phyloP scores from a whole-genome alignment of 2,888 invertebrate species.

The Lasiommata megera region DNA sequence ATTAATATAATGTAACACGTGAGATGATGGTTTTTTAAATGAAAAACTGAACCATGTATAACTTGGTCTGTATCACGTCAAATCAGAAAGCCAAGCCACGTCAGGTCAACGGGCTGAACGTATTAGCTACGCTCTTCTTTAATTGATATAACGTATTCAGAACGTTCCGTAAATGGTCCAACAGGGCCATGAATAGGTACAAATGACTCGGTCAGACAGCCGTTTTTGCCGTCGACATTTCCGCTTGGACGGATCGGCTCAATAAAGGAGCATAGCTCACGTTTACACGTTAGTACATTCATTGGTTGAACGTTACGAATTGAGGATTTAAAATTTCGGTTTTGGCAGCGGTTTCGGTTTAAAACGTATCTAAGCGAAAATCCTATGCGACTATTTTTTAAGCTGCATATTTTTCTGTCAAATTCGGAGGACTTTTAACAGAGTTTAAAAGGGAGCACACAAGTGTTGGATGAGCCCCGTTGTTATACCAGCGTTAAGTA shows the following conservation, averaged over 20 bases:
- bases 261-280: conserved; percentile 7
- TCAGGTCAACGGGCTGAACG: conserved; percentile 7
- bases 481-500: no score
- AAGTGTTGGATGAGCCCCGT: no score
- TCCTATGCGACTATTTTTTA: not conserved
- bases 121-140: conserved; percentile 9
- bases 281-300: conserved; percentile 5
- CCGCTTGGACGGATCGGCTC: conserved; percentile 3
- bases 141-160: conserved; percentile 14
- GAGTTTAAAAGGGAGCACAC: no score
- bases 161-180: conserved; percentile 2
- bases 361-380: not conserved
- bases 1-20: no score
- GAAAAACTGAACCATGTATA: not conserved
- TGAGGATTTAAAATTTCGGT: not conserved
- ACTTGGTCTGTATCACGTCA: not conserved
- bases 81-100: not conserved
- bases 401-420: not conserved
- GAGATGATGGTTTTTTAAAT: no score
- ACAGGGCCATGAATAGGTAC: conserved; percentile 10
- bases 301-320: conserved; percentile 1
- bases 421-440: not conserved
- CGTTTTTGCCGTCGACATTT: conserved; percentile 9
- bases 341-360: not conserved
- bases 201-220: conserved; percentile 13